Evolutionary conservation across 2,888 invertebrate genomes (phyloP).

Genomic region (Steromphala cineraria): DNA sequence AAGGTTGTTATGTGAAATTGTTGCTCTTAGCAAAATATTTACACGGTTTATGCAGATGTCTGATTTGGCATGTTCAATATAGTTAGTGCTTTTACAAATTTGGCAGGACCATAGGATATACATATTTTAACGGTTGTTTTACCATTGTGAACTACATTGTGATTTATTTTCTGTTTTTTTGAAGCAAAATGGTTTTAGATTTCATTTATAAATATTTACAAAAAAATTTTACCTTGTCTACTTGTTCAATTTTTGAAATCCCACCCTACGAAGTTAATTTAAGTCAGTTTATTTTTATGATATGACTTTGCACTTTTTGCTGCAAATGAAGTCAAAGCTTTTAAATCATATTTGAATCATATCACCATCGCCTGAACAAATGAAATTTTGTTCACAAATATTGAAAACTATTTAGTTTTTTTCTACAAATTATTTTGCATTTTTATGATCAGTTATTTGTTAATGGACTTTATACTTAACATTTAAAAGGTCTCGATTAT

Average conservation of each 20-base stretch:
- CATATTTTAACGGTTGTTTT: conserved; percentile 16
- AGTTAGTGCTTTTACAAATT: not conserved
- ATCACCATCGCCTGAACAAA: not conserved
- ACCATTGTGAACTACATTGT: not conserved
- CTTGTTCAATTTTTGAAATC: not conserved
- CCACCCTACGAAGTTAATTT: not conserved
- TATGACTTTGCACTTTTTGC: not conserved
- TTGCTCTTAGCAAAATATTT: not conserved
- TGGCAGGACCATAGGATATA: conserved; percentile 12
- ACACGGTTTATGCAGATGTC: conserved; percentile 12
- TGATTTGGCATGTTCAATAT: conserved; percentile 15
- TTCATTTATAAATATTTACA: too few relatives aligned
- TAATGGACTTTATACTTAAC: conserved; percentile 9
- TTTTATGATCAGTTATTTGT: not conserved
- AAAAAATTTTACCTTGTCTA: not conserved
- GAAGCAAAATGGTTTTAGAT: too few relatives aligned
- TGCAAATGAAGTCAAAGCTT: not conserved
- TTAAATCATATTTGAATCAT: not conserved
- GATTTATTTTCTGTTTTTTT: not conserved
- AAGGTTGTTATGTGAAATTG: conserved; percentile 15
- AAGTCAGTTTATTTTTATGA: not conserved
- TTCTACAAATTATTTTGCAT: too few relatives aligned
- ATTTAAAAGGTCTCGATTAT: not conserved
- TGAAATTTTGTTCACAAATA: too few relatives aligned
- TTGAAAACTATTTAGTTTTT: too few relatives aligned